A percentile compares a stretch with the other conserved stretches of the same genome.
These are phyloP conservation scores for Neodontobutis hainanensis DNA, from an alignment of 2,113 vertebrate genomes.

Conservation along the genomic window DNA sequence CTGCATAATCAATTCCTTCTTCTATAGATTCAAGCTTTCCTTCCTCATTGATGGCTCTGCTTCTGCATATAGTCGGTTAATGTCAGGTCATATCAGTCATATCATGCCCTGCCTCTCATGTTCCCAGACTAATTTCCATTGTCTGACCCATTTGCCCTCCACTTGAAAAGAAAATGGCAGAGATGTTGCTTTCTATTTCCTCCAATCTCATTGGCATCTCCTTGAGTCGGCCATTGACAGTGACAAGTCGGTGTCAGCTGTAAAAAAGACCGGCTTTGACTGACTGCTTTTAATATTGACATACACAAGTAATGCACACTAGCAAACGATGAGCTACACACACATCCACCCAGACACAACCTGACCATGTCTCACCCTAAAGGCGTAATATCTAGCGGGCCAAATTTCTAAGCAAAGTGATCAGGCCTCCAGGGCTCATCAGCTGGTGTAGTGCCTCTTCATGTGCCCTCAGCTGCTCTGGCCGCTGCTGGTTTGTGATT, in stretches of 20 bases:
- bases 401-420: conserved; percentile 51
- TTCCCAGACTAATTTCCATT: conserved; percentile 52
- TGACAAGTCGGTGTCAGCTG: conserved; percentile 17
- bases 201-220: conserved; percentile 44
- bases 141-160: conserved; percentile 39
- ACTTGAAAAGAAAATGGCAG: conserved; percentile 30
- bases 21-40: conserved; percentile 20
- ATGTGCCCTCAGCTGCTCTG: conserved; percentile 50
- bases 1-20: conserved; percentile 29
- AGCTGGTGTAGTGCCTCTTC: conserved; percentile 58
- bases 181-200: conserved; percentile 29
- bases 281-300: not conserved
- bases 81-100: conserved; percentile 46
- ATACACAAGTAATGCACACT: not conserved
- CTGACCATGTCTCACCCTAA: conserved; percentile 16
- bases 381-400: conserved; percentile 27
- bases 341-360: conserved; percentile 5
- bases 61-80: conserved; percentile 26
- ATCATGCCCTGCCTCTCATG: conserved; percentile 30
- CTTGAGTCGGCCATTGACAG: conserved; percentile 17
- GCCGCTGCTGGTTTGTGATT: conserved; percentile 53
- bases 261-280: conserved; percentile 1
- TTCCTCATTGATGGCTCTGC: conserved; percentile 16
- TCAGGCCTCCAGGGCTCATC: conserved; percentile 64
- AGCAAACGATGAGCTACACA: not conserved